Evolutionary conservation across 2,113 vertebrate species (phyloP), one percentile per base, ranked within the genome.

Genomic region (Triplophysa siluroides): DNA sequence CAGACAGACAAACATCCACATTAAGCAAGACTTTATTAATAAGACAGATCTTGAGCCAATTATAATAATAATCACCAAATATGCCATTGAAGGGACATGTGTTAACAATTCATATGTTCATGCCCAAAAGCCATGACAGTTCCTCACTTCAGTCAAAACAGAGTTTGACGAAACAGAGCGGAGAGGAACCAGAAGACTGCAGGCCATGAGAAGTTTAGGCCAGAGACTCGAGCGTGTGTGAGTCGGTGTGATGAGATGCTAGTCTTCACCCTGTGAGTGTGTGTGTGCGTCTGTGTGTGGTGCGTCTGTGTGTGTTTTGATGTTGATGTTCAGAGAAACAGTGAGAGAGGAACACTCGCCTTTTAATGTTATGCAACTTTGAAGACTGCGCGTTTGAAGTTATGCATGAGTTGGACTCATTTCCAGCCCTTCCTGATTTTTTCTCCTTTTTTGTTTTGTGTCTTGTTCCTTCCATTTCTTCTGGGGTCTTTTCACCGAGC

Each of bases 341-440:
- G 52, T 38, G 63, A 83, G 81, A 84, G 88, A 72, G 85, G 84
- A 83, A 87, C 87, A 84, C 84, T 86, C 61, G 77, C 58, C 88
- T 89, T 91, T 90, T 93, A 92, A 92, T 92, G 89, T 86, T 89
- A 90, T 89, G 90, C 88, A 92, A 91, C 90, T 92, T 90, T 93
- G 91, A 92, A 92, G 91, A 88, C 83, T 78, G 85, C 78, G 85
- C 79, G 87, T 91, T 92, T 92, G 91, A 93, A 92, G 91, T 91
- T 91, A 87, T 92, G 91, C 88, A 90, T 92, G 89, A 92, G 90
- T 90, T 90, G 89, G 88, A 88, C 90, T 92, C 90, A 90, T 92
- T 92, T 92, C 87, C 88, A 89, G 85, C 84, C 87, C 89, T 91
- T 89, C 88, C 87, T 90, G 86, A 90, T 91, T 91, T 91, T 88